These are phyloP conservation scores for Drosophila algonquin DNA, from an alignment of 2,888 invertebrate species.

Conservation along the genomic window DNA sequence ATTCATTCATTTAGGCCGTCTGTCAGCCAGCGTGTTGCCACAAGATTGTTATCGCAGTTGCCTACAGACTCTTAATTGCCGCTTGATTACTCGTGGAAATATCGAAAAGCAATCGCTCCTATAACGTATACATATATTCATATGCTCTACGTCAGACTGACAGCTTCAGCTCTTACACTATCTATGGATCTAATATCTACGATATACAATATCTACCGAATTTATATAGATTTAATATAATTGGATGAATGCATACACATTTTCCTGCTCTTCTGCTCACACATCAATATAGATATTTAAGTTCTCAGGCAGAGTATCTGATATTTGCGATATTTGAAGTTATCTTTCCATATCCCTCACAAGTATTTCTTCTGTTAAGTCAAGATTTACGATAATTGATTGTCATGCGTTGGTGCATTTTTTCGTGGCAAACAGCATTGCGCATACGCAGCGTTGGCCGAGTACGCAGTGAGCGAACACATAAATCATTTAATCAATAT, in stretches of 20 bases:
- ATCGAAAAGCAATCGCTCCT: slow-evolving; percentile 3
- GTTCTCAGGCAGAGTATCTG: background rate
- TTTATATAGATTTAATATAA: background rate
- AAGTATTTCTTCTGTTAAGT: slow-evolving; percentile 41
- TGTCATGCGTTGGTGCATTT: slow-evolving; percentile 52
- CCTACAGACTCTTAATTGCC: slow-evolving; percentile 70
- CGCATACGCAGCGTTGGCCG: slow-evolving; percentile 67
- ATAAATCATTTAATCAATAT: slow-evolving; percentile 78
- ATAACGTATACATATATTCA: slow-evolving; percentile 1
- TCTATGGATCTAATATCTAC: background rate
- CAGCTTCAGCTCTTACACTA: background rate
- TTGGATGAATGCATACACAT: background rate
- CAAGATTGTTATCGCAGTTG: slow-evolving; percentile 68
- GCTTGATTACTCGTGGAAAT: slow-evolving; percentile 58
- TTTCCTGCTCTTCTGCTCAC: background rate
- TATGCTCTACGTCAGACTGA: background rate
- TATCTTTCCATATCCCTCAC: background rate
- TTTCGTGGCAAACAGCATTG: slow-evolving; percentile 49
- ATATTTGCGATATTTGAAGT: background rate
- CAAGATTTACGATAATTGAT: slow-evolving; percentile 71
- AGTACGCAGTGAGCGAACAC: slow-evolving; percentile 28
- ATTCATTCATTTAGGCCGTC: slow-evolving; percentile 27
- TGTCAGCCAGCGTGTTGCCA: slow-evolving; percentile 56
- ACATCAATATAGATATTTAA: too few relatives aligned
- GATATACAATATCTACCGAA: too few relatives aligned